Evolutionary conservation across 1,140 invertebrate species (phyloP).

Genomic region (Spodoptera frugiperda): DNA sequence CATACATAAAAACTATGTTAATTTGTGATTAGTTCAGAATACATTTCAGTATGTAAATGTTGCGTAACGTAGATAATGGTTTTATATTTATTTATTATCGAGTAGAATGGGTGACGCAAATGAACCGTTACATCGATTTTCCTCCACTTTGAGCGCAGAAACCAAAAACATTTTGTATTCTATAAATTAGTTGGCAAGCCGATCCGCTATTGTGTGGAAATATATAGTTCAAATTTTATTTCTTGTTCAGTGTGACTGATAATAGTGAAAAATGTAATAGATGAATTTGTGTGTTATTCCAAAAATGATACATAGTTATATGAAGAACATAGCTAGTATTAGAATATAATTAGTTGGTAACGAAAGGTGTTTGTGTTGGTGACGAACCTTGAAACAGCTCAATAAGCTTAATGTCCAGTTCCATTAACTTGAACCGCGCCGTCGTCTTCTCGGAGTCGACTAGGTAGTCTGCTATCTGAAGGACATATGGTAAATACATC

Average conservation of each 20-base stretch:
- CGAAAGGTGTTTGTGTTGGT: background rate
- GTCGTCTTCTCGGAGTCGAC: background rate
- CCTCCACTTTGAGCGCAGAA: background rate
- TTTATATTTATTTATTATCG: background rate
- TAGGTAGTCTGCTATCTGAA: background rate
- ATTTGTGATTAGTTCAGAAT: no score
- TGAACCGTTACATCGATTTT: slow-evolving; percentile 3
- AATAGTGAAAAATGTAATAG: background rate
- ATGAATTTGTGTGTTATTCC: no score
- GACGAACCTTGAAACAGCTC: slow-evolving; percentile 20
- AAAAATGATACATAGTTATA: no score
- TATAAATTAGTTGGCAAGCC: background rate
- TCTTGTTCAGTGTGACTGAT: background rate
- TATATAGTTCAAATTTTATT: background rate
- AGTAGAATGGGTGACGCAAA: slow-evolving; percentile 5
- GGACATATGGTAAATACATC: background rate
- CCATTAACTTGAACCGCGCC: background rate
- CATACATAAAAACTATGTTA: no score
- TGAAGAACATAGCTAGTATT: no score
- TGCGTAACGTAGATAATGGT: no score
- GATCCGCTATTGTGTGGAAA: background rate
- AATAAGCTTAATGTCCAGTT: slow-evolving; percentile 8
- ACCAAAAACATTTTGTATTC: background rate
- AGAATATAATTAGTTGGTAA: no score
- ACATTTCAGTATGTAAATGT: no score